Conservation (phyloP, 2,888 invertebrate genomes). For the Meandrusa payeni region DNA sequence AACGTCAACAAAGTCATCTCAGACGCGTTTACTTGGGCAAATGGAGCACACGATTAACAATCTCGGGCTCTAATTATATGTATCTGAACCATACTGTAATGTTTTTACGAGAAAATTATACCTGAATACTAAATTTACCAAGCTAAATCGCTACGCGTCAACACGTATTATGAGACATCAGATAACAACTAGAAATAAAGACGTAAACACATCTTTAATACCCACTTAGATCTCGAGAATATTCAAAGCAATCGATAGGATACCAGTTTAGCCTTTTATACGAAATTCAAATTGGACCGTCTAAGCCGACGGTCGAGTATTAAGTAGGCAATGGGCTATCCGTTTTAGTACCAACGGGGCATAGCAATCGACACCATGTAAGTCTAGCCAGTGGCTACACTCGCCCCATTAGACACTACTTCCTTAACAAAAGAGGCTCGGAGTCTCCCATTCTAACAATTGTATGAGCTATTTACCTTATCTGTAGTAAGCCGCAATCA, state of each 20-base stretch:
- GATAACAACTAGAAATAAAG: slow-evolving; percentile 26
- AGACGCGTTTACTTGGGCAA: slow-evolving; percentile 10
- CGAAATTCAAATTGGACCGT: slow-evolving; percentile 53
- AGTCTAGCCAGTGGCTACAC: slow-evolving; percentile 65
- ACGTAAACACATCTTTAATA: slow-evolving; percentile 28
- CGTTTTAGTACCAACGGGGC: slow-evolving; percentile 44
- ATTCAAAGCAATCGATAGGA: slow-evolving; percentile 27
- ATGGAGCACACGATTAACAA: slow-evolving; percentile 7
- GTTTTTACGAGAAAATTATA: slow-evolving; percentile 22
- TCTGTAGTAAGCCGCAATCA: slow-evolving; percentile 71
- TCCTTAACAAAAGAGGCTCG: slow-evolving; percentile 75
- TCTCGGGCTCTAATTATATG: slow-evolving; percentile 10
- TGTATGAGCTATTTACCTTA: slow-evolving; percentile 81
- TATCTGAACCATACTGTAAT: slow-evolving; percentile 15
- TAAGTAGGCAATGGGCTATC: slow-evolving; percentile 44
- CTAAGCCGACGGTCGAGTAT: slow-evolving; percentile 40
- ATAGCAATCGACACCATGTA: slow-evolving; percentile 74
- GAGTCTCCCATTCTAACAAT: slow-evolving; percentile 73
- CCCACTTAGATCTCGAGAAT: slow-evolving; percentile 10
- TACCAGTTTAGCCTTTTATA: slow-evolving; percentile 50
- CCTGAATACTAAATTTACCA: slow-evolving; percentile 18
- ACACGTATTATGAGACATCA: slow-evolving; percentile 17
- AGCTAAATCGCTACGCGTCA: slow-evolving; percentile 13
- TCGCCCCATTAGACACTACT: slow-evolving; percentile 68
- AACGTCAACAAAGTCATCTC: slow-evolving; percentile 18